A percentile compares a stretch with the other conserved stretches of the same genome.
Conservation (phyloP, 2,797 vertebrate species). For the Halcyon leucocephala region DNA sequence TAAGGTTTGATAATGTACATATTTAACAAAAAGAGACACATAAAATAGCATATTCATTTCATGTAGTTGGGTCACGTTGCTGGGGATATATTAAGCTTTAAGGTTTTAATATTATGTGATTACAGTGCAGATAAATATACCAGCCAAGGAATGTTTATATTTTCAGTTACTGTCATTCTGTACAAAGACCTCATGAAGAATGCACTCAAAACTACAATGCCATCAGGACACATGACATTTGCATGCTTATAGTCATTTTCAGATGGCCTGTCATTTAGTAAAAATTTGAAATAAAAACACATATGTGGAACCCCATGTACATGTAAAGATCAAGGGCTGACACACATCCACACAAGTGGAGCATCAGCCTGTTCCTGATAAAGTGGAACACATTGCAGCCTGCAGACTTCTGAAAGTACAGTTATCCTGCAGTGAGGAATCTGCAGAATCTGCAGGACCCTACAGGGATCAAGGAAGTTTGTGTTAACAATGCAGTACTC, state of each 20-base stretch:
- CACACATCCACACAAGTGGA: neutral
- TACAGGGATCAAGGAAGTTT: slow-evolving; percentile 40
- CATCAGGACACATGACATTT: neutral
- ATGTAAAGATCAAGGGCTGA: slow-evolving; percentile 10
- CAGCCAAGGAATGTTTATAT: neutral
- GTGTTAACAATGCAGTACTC: neutral
- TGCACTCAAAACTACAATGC: accelerated
- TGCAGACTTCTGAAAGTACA: neutral
- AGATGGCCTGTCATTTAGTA: neutral
- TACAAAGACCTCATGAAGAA: neutral
- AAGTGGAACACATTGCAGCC: neutral
- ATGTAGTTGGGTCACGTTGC: neutral
- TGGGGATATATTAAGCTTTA: neutral
- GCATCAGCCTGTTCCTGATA: slow-evolving; percentile 12
- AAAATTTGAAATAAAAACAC: slow-evolving; percentile 13
- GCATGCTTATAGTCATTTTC: neutral
- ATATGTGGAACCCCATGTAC: neutral
- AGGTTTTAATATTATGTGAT: neutral
- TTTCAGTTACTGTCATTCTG: neutral
- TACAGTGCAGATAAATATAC: neutral
- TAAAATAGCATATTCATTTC: neutral
- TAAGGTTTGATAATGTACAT: neutral
- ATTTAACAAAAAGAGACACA: neutral
- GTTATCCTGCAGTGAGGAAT: slow-evolving; percentile 55
- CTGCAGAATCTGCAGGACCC: slow-evolving; percentile 62